Evolutionary conservation across 2,888 invertebrate genomes (phyloP), one percentile per base, ranked within the genome.

Genomic region (Xestobium rufovillosum): DNA sequence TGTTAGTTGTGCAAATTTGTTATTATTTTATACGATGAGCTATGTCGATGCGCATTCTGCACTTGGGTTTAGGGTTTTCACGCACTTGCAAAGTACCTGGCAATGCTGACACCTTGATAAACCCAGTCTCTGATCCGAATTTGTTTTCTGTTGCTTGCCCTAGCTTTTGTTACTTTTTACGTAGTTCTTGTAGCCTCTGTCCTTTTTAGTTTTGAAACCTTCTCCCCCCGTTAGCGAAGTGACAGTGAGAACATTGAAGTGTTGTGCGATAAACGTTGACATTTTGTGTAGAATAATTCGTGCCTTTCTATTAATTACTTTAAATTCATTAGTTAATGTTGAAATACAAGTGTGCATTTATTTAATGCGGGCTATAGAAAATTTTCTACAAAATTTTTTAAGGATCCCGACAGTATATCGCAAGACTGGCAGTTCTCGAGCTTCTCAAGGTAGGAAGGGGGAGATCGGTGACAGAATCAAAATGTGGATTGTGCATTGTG

Each of bases 101-200:
- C 64, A 64, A 64, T 61, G 58, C 42, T 53, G 55, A 57, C 58
- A 60, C 61, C 59, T 45, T 50, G 57, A 57, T 53, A 56, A 41
- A 55, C 57, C 58, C 65, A 64, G 63, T 65, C 64, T 65, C 63
- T 64, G 63, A 61, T 62, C 61, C 56, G 46, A 50, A 44, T 52
- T 55, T 57, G 49, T 52, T 53, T 44, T 49, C 45, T 44, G 37
- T 45, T 42, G 33, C 41, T 44, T 42, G 13, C 14, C 3, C 15
- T 14, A 10, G 10, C 10, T 14, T 30, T 14, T 14, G 14, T 2
- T 30, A 10, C 13, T 30, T 12, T 13, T 14, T 11, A 10, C 13
- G 30, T 14, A 13, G 30, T 30, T 30, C 3, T 33, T 44, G 36
- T 14, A 30, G 34, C 34, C 31, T 43, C 38, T 31, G 34, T 17